Evolutionary conservation across 2,113 vertebrate genomes (phyloP), one percentile per base, ranked within the genome.

Genomic region (Trichomycterus rosablanca): DNA sequence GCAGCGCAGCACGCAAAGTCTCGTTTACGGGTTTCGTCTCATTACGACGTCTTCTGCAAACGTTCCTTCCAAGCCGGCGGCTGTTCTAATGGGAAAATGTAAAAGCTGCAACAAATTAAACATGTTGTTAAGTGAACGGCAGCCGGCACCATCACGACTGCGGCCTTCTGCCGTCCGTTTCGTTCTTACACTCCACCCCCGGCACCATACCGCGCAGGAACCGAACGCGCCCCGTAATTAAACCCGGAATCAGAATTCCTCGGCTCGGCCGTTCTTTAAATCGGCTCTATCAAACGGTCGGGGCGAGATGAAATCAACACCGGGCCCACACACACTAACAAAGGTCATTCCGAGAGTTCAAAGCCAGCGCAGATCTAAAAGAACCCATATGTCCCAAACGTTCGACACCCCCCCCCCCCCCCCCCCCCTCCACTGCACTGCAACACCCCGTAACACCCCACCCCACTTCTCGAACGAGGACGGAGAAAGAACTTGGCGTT

Each of bases 281-380:
- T n/a, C 26, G 26, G 7, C 26, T 4, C 26, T 7, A 30, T 30
- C 26, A 30, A 30, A 30, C 7, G 26, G 26, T 7, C 26, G 26
- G 7, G 26, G 3, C 26, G n/a, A n/a, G n/a, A n/a, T n/a, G n/a
- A n/a, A n/a, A n/a, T n/a, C n/a, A n/a, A n/a, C n/a, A n/a, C n/a
- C n/a, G n/a, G 26, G 26, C 81, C 80, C 75, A 30, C 37, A 30
- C 26, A 7, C 92, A 93, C 89, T 87, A 89, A 90, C 91, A 93
- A 90, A 91, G 88, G 86, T 84, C 60, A 32, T 93, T 95, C 90
- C 94, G 94, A 88, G 81, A 86, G 89, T 95, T 94, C 89, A 92
- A 93, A 92, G 89, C 68, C 73, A 71, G 78, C 87, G 94, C 82
- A 93, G 91, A 97, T 93, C 90, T 90, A 90, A 89, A 93, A 88